Base-by-base conservation (phyloP, 2,113 vertebrate genomes). In the Equus przewalskii region DNA sequence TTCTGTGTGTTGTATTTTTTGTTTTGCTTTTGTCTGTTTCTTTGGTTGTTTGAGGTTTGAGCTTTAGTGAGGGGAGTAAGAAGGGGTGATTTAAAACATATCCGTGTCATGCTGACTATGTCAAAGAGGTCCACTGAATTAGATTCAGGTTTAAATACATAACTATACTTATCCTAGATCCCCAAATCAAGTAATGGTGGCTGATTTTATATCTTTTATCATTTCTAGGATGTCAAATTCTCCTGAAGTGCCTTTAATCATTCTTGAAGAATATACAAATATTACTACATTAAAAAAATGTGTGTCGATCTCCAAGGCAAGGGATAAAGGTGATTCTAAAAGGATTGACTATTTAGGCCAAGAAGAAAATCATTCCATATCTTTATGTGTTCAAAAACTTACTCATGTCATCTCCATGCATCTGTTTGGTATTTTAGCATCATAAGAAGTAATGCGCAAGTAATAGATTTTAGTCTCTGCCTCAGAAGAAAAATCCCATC, bases 41-140 rank as follows among this genome's bases (percentile, higher is more conserved):
- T 96, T 88, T 93, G 44, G 79, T 85, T 94, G 82, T 21, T 82
- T 70, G 79, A 95, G 82, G n/a, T 93, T 86, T 93, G 94, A 95
- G 84, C 64, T 92, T 95, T 75, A 72, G 80, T 54, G 51, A 64
- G 22, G 36, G 54, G 44, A 60, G 3, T 60, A 51, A 44, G 14
- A n/a, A 44, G 16, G 41, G 70, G 36, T 80, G 73, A 87, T 70
- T 10, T 65, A 56, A 76, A 67, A 62, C 46, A 24, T 79, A 54
- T 28, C 13, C 60, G 0, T 28, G 70, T 65, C 58, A 4, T 13
- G 65, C 1, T 36, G 83, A 72, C 76, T 67, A 6, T 19, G 33
- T 58, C 60, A 76, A 28, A 70, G 22, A 19, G 15, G 12, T 18
- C 51, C 24, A 54, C 4, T 72, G 51, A 93, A 62, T 83, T 58